Evolutionary conservation across 2,888 invertebrate genomes (phyloP).

Genomic region (Oscheius onirici): DNA sequence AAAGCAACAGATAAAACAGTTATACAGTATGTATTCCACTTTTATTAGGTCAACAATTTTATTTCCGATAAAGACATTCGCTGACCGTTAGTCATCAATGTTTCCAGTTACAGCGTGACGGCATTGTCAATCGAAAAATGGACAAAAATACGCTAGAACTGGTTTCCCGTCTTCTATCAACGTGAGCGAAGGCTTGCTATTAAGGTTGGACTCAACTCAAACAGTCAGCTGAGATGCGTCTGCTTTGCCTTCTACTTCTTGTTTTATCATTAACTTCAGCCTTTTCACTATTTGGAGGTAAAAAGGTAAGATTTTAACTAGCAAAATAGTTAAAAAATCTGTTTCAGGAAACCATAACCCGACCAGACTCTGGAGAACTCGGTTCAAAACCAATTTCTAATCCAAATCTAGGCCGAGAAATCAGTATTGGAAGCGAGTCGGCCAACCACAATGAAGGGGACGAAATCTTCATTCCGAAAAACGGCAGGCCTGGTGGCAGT

Average conservation of each 20-base stretch:
- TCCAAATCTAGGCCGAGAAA: slow-evolving; percentile 3
- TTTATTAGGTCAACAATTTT: no score
- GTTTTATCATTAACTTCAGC: not conserved
- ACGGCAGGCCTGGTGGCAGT: slow-evolving; percentile 14
- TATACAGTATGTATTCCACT: no score
- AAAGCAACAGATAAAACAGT: no score
- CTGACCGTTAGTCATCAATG: slow-evolving; percentile 15
- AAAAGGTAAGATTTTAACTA: not conserved
- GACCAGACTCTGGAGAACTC: slow-evolving; percentile 16
- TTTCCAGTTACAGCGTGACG: slow-evolving; percentile 22
- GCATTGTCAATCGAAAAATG: slow-evolving; percentile 13
- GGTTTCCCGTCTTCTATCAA: slow-evolving; percentile 2
- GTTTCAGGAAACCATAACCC: slow-evolving; percentile 23
- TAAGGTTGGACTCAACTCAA: not conserved
- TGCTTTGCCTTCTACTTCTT: not conserved
- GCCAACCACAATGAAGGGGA: slow-evolving; percentile 16
- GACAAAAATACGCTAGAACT: slow-evolving; percentile 28
- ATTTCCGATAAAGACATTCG: not conserved
- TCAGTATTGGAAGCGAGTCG: not conserved
- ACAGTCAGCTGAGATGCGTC: slow-evolving; percentile 1
- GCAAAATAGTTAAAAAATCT: not conserved
- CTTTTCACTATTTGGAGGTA: slow-evolving; percentile 22
- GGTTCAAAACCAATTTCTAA: not conserved
- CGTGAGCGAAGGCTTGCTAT: slow-evolving; percentile 24
- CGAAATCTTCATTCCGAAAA: slow-evolving; percentile 21